phyloP scores from a whole-genome alignment of 2,113 vertebrate species.

The Falco punctatus region DNA sequence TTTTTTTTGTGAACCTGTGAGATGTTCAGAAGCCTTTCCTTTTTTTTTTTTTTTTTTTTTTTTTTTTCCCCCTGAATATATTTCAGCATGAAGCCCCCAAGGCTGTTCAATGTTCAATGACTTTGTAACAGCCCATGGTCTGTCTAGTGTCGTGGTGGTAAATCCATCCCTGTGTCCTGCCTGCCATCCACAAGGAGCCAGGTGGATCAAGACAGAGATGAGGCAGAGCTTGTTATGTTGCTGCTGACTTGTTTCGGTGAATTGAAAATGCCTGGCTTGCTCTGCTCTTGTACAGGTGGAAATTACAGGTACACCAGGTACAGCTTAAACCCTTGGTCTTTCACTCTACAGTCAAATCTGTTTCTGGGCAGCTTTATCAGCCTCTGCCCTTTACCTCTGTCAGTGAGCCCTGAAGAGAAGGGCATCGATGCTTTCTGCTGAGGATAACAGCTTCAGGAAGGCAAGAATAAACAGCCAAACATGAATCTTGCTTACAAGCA shows the following conservation, averaged over 20 bases:
- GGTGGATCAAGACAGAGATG: not conserved
- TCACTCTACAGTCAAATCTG: not conserved
- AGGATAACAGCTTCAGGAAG: not conserved
- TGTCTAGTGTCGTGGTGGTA: not conserved
- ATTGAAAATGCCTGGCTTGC: not conserved
- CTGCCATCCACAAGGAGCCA: not conserved
- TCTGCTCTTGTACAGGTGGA: not conserved
- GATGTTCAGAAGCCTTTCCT: not conserved
- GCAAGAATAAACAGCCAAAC: not conserved
- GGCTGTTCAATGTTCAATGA: not conserved
- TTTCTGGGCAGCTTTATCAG: not conserved
- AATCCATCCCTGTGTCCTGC: not conserved
- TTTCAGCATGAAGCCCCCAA: not conserved
- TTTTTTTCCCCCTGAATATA: not conserved
- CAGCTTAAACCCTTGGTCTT: not conserved
- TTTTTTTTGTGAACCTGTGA: not conserved
- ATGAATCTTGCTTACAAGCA: not conserved
- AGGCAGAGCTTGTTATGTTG: not conserved
- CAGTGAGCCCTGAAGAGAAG: not conserved
- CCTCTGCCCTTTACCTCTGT: not conserved
- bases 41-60: not conserved
- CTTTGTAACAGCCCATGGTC: not conserved
- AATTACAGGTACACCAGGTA: not conserved
- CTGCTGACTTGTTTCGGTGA: not conserved
- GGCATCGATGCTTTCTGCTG: accelerated